Percentiles rank a stretch among this genome's conserved stretches.
phyloP scores from a whole-genome alignment of 1,140 invertebrate genomes.

The Panonychus citri region DNA sequence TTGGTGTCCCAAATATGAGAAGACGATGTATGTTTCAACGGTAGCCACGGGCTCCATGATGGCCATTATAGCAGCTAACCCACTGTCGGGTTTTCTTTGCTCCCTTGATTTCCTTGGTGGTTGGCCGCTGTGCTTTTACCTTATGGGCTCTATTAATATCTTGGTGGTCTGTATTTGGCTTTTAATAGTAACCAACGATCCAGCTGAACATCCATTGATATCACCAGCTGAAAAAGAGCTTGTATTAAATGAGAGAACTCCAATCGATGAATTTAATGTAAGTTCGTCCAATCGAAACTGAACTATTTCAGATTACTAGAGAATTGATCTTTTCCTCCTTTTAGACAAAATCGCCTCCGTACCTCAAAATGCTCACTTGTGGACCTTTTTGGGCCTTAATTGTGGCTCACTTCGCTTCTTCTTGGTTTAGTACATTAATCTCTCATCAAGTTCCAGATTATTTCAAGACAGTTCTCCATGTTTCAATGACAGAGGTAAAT shows the following conservation, averaged over 20 bases:
- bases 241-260: conserved; percentile 31
- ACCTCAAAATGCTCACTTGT: conserved; percentile 50
- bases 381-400: conserved; percentile 74
- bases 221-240: conserved; percentile 41
- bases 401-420: conserved; percentile 62
- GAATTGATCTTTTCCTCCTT: too few species aligned
- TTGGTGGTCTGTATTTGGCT: conserved; percentile 66
- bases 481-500: conserved; percentile 54
- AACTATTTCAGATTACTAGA: too few species aligned
- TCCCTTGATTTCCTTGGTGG: conserved; percentile 7
- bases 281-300: too few species aligned
- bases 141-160: conserved; percentile 30
- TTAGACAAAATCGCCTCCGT: conserved; percentile 37
- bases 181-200: conserved; percentile 55
- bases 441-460: conserved; percentile 80
- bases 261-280: conserved; percentile 6
- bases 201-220: conserved; percentile 54
- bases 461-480: conserved; percentile 66
- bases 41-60: conserved; percentile 18
- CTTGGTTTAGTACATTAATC: conserved; percentile 84
- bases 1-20: conserved; percentile 15
- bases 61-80: conserved; percentile 17
- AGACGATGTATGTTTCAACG: conserved; percentile 3
- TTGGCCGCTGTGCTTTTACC: conserved; percentile 12
- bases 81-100: conserved; percentile 16